A percentile compares a stretch with the other conserved stretches of the same genome.
Conservation (phyloP, 2,888 invertebrate genomes). For the Polydesmus complanatus region DNA sequence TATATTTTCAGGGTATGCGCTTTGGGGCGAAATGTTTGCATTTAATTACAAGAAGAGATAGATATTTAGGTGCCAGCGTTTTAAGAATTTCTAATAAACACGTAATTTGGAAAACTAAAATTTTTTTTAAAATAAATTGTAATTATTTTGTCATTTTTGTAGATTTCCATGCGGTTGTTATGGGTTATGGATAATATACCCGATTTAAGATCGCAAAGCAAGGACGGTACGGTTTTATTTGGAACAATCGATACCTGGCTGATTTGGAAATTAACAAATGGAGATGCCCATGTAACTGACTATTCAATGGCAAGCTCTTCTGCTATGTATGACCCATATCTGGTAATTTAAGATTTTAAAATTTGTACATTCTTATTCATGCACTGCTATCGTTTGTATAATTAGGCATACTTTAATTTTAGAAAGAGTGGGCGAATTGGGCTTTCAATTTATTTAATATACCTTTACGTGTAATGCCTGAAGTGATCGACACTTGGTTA, state of each 20-base stretch:
- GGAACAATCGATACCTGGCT: slow-evolving; percentile 91
- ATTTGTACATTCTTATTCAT: background rate
- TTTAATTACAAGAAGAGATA: slow-evolving; percentile 57
- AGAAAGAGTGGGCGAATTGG: slow-evolving; percentile 64
- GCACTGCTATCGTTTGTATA: background rate
- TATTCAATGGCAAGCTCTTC: slow-evolving; percentile 82
- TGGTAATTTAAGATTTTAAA: slow-evolving; percentile 31
- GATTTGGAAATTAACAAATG: slow-evolving; percentile 58
- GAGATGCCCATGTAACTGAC: slow-evolving; percentile 60
- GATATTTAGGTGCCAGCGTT: slow-evolving; percentile 71
- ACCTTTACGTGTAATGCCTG: slow-evolving; percentile 52
- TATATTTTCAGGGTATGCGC: slow-evolving; percentile 49
- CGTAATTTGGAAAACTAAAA: slow-evolving; percentile 38
- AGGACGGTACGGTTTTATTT: slow-evolving; percentile 52
- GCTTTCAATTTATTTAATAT: slow-evolving; percentile 56
- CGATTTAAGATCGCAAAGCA: slow-evolving; percentile 49
- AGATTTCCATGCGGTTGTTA: slow-evolving; percentile 61
- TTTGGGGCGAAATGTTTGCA: slow-evolving; percentile 54
- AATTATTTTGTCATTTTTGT: slow-evolving; percentile 17
- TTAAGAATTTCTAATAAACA: slow-evolving; percentile 72
- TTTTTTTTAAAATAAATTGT: slow-evolving; percentile 11
- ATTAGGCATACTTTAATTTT: slow-evolving; percentile 17
- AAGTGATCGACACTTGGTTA: slow-evolving; percentile 54
- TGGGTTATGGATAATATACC: slow-evolving; percentile 64
- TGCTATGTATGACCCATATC: slow-evolving; percentile 85